phyloP scores from a whole-genome alignment of 2,113 vertebrate species.

The Anseranas semipalmata region DNA sequence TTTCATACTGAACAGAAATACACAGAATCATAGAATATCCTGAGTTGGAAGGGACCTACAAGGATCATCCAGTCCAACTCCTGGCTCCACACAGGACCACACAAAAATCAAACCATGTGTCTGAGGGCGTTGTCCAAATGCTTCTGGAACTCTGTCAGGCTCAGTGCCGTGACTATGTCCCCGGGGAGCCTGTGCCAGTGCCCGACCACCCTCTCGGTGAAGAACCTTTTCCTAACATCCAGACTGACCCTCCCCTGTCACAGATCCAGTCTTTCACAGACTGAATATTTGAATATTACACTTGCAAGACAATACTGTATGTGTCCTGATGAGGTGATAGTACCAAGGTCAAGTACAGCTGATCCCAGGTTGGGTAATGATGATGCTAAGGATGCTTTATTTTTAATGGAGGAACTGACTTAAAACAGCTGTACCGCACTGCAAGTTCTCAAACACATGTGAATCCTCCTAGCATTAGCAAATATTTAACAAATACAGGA shows the following conservation, averaged over 20 bases:
- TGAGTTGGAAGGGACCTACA: neutral
- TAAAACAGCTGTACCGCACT: neutral
- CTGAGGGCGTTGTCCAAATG: too few species aligned
- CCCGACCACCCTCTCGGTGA: too few species aligned
- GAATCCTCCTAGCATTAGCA: neutral
- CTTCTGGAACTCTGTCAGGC: too few species aligned
- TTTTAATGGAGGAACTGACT: neutral
- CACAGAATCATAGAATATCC: neutral
- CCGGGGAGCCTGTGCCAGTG: too few species aligned
- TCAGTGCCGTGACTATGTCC: too few species aligned
- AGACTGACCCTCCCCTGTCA: too few species aligned
- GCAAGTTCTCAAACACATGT: neutral
- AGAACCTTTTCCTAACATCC: too few species aligned
- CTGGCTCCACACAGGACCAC: neutral
- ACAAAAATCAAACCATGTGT: neutral
- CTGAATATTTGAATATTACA: neutral
- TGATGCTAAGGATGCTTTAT: neutral
- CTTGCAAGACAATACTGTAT: accelerated
- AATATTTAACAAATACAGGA: neutral
- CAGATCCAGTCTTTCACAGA: neutral
- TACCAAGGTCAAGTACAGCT: accelerated
- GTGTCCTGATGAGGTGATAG: accelerated
- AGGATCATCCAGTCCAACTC: neutral
- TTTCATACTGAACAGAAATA: neutral
- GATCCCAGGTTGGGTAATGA: neutral